Evolutionary conservation across 2,888 invertebrate species (phyloP), one percentile per base, ranked within the genome.

Genomic region (Conus canariensis): DNA sequence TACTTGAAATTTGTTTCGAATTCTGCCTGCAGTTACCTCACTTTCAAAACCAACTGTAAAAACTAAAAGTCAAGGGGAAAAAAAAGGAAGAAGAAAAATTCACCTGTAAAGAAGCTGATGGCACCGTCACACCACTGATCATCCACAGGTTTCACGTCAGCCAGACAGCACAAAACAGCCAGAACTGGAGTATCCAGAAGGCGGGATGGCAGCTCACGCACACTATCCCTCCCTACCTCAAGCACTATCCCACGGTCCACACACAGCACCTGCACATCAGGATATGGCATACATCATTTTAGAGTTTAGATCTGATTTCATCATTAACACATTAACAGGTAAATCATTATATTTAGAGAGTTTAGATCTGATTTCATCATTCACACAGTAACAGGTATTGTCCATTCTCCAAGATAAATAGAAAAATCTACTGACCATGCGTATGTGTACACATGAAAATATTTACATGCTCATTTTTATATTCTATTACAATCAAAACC

Each of bases 41-140:
- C 45, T 45, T 45, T 45, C 2, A 45, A 45, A 45, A 45, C 45
- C 45, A 45, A 45, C 3, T 45, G 45, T 45, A 45, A 45, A 58
- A 58, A 80, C 4, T 14, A 58, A 19, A n/a, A 60, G 2, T 60
- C 7, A 22, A 45, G 16, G 30, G 16, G 45, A 9, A 80, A 14
- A 30, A 14, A 19, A 74, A 45, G 30, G 30, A 30, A 30, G 30
- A 45, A 64, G 7, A 64, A 64, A 16, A 64, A 16, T 16, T 70
- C 25, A 91, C 91, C 92, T 70, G 88, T 90, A 58, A 95, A 93
- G 77, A 92, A 91, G 12, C 90, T 82, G 14, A 92, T 92, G 12
- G 94, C 93, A 30, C 93, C 93, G 45, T 92, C 92, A 45, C 92
- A 92, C 95, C 95, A 95, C 30, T 92, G 91, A 16, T 89, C 91